phyloP scores from a whole-genome alignment of 2,113 vertebrate species.

The Chlorodrepanis virens region DNA sequence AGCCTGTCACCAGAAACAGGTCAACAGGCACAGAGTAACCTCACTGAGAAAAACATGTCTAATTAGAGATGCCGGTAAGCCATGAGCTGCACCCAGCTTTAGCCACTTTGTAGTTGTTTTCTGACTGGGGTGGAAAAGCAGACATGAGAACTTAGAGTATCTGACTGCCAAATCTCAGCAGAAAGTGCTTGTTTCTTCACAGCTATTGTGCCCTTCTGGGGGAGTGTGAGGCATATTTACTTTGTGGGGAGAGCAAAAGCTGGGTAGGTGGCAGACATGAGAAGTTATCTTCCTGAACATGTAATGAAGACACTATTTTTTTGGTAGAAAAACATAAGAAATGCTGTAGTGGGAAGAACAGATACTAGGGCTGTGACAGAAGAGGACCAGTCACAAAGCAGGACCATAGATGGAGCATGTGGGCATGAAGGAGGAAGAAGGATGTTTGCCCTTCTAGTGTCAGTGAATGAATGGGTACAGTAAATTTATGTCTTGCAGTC shows the following conservation, averaged over 20 bases:
- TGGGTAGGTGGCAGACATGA: neutral
- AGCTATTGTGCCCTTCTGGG: slow-evolving; percentile 29
- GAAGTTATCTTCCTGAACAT: neutral
- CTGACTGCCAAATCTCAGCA: neutral
- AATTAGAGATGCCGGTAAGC: neutral
- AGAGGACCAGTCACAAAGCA: neutral
- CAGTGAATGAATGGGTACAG: neutral
- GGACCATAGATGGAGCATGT: neutral
- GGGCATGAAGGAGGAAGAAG: neutral
- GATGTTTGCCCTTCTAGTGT: neutral
- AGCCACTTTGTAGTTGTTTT: neutral
- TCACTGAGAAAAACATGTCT: neutral
- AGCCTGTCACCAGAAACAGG: neutral
- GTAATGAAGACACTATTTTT: neutral
- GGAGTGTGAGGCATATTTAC: neutral
- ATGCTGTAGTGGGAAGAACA: neutral
- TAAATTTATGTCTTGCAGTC: neutral
- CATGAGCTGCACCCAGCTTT: neutral
- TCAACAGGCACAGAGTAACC: neutral
- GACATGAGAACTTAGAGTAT: neutral
- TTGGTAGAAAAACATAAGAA: neutral
- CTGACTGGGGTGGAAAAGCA: neutral
- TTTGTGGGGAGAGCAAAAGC: neutral
- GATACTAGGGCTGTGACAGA: neutral
- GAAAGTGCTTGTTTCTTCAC: neutral